Evolutionary conservation across 2,113 vertebrate genomes (phyloP).

Genomic region (Cyphomyrus plagiostoma): DNA sequence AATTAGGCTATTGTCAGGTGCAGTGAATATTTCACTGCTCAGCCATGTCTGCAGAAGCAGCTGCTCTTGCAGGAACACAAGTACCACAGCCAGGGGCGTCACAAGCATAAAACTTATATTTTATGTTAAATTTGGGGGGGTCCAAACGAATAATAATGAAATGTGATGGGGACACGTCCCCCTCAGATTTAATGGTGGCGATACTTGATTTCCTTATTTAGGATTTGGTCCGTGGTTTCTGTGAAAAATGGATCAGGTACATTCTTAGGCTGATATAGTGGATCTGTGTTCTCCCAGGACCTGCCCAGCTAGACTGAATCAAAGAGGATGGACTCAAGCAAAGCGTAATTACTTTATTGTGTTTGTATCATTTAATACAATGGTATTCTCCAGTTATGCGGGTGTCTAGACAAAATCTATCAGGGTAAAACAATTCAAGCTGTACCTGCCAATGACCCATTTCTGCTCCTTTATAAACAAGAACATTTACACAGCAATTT

Average conservation of each 20-base stretch:
- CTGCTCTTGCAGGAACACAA: slow-evolving; percentile 32
- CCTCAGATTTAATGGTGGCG: too few relatives aligned
- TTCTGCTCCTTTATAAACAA: neutral
- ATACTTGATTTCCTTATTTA: slow-evolving; percentile 1
- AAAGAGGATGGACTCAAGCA: neutral
- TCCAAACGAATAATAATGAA: too few relatives aligned
- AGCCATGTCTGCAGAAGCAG: neutral
- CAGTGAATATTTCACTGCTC: neutral
- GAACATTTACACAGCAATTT: neutral
- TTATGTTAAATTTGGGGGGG: too few relatives aligned
- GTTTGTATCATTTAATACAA: neutral
- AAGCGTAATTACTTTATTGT: neutral
- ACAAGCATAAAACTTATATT: too few relatives aligned
- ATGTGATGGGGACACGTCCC: too few relatives aligned
- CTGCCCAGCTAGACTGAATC: neutral
- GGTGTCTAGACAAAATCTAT: neutral
- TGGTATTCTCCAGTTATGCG: neutral
- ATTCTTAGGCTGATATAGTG: neutral
- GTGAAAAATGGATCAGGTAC: neutral
- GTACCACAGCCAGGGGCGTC: slow-evolving; percentile 17
- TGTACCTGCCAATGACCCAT: neutral
- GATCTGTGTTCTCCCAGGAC: neutral
- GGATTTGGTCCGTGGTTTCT: neutral
- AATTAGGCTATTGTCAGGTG: neutral
- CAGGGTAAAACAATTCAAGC: neutral